A percentile compares a stretch with the other conserved stretches of the same genome.
Conservation (phyloP, 2,113 vertebrate species). For the Dunckerocampus dactyliophorus region DNA sequence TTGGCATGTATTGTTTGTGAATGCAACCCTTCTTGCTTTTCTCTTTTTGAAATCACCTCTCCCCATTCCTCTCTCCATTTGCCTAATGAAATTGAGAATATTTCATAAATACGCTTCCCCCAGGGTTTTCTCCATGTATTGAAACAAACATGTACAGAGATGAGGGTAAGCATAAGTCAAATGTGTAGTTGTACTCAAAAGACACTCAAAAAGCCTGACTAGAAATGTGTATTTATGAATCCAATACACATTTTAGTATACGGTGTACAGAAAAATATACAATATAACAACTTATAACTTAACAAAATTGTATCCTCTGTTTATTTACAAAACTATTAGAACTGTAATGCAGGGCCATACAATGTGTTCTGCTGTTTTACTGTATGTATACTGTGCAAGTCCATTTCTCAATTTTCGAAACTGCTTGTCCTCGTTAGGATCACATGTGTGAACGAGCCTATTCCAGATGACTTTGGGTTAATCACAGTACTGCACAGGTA, state of each 20-base stretch:
- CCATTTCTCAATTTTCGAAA: no score
- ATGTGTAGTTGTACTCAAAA: not conserved
- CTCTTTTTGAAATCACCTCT: slow-evolving; percentile 3
- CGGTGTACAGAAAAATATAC: no score
- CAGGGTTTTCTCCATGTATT: slow-evolving; percentile 31
- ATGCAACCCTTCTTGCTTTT: slow-evolving; percentile 13
- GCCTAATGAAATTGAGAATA: slow-evolving; percentile 61
- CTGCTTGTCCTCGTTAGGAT: no score
- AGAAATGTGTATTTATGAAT: not conserved
- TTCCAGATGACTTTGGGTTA: no score
- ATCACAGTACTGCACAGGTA: no score
- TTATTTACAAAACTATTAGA: no score
- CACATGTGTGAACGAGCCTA: no score
- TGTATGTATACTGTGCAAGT: no score
- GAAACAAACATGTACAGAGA: slow-evolving; percentile 17
- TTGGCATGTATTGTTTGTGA: slow-evolving; percentile 2
- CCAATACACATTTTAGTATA: not conserved
- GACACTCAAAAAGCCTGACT: not conserved
- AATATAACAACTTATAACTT: no score
- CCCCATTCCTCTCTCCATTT: slow-evolving; percentile 31
- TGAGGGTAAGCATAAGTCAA: not conserved
- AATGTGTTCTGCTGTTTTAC: no score
- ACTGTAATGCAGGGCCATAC: no score
- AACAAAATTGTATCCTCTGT: no score
- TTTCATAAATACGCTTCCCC: slow-evolving; percentile 46